Percentiles rank a stretch among this genome's conserved stretches.
Conservation (phyloP, 2,797 vertebrate genomes). For the Eremophila alpestris region DNA sequence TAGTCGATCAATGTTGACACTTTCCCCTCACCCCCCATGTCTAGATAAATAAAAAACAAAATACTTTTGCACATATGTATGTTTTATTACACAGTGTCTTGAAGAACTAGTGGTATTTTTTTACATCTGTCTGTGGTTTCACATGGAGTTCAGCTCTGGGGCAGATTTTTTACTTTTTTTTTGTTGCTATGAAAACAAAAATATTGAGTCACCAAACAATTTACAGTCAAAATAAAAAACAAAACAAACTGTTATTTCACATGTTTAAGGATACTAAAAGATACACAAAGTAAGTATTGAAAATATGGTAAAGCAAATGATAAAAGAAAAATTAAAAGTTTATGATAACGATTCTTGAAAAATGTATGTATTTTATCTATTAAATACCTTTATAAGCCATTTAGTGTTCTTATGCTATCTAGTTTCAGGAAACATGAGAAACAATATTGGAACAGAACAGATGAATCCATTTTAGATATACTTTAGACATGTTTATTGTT, state of each 20-base stretch:
- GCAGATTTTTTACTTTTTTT: not conserved
- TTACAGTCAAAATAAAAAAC: not conserved
- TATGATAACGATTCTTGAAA: not conserved
- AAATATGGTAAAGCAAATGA: not conserved
- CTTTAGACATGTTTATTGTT: conserved; percentile 72
- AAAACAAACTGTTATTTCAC: not conserved
- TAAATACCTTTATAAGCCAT: not conserved
- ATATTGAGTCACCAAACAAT: not conserved
- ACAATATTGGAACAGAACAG: conserved; percentile 70
- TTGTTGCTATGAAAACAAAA: not conserved
- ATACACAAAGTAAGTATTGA: not conserved
- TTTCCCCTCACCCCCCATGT: not conserved
- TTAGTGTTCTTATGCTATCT: not conserved
- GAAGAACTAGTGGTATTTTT: not conserved
- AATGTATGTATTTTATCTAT: not conserved
- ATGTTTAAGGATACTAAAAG: not conserved
- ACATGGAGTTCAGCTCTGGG: not conserved
- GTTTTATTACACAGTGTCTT: not conserved
- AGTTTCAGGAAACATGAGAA: conserved; percentile 18
- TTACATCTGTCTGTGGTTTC: not conserved
- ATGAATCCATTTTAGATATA: conserved; percentile 64
- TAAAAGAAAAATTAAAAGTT: not conserved
- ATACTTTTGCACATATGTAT: not conserved
- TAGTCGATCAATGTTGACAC: not conserved
- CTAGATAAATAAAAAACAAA: not conserved